phyloP scores from a whole-genome alignment of 2,113 vertebrate genomes.

The Chaenocephalus aceratus region DNA sequence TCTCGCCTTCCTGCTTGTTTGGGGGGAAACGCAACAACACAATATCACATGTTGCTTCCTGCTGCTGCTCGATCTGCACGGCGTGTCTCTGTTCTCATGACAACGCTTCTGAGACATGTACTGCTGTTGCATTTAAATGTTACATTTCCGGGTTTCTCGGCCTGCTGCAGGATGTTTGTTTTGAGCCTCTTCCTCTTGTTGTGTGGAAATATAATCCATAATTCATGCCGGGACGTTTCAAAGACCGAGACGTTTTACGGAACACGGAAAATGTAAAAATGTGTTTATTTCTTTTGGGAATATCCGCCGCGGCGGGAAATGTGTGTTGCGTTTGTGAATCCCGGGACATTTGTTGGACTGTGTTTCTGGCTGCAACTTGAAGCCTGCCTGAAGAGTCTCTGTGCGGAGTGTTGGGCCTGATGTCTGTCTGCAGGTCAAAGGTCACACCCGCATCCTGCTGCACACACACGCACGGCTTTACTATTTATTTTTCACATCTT shows the following conservation, averaged over 20 bases:
- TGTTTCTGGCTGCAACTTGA: background rate
- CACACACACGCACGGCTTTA: background rate
- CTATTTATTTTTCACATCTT: background rate
- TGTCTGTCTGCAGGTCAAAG: slow-evolving; percentile 6
- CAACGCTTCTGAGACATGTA: too few species aligned
- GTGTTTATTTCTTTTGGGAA: background rate
- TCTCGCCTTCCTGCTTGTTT: background rate
- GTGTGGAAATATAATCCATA: background rate
- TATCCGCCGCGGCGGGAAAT: background rate
- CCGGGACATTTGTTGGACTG: too few species aligned
- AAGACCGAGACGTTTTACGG: background rate
- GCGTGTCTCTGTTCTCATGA: too few species aligned
- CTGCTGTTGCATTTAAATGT: too few species aligned
- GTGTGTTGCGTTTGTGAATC: background rate
- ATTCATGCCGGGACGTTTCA: background rate
- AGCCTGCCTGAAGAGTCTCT: background rate
- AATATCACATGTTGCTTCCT: too few species aligned
- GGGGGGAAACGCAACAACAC: too few species aligned
- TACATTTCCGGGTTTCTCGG: too few species aligned
- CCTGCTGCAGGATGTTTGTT: background rate
- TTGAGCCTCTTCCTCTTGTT: background rate
- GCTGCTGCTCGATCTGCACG: too few species aligned
- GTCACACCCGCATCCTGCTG: slow-evolving; percentile 2
- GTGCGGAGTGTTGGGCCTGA: too few species aligned
- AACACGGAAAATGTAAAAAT: too few species aligned